Base-by-base conservation (phyloP, 2,888 invertebrate species). In the Thecophora atra region DNA sequence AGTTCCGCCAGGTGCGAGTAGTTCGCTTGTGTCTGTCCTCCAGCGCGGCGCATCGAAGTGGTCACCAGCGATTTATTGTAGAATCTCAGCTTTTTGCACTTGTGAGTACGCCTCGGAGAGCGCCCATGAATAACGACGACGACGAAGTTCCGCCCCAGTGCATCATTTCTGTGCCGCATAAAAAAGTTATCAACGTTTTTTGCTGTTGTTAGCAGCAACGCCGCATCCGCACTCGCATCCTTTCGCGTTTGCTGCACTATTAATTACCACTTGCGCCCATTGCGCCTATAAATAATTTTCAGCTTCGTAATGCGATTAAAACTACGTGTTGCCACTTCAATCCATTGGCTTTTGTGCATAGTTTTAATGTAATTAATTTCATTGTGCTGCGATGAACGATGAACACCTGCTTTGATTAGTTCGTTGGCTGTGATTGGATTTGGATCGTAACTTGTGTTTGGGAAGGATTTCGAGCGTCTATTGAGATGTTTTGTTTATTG, bases 1-100 rank as follows among this genome's bases (percentile, higher is more conserved):
- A 83, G 83, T 83, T 83, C 83, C 84, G 83, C 83, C 83, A 83
- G 84, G 83, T 83, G 83, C 82, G 80, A 75, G 78, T 75, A 70
- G 76, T 76, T 79, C 80, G 81, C 65, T 70, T 56, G 42, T 37
- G 30, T 15, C 3, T 11, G 37, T 37, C 37, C 37, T 37, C 37
- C 26, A 42, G n/a, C 63, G 51, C 24, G 67, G 47, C 54, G 28
- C 42, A 37, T 58, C 58, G 58, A 37, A 47, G 54, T 47, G 66
- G 44, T n/a, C 65, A 51, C 66, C 26, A 63, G 70, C 37, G 74
- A 76, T 77, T 77, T 73, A 74, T 69, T 72, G 71, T 74, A 67
- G 71, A 68, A 62, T 68, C 65, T 69, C 47, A 58, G 62, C 28
- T 67, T 73, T 68, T 71, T 72, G 70, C 56, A 70, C 44, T 54